Conservation (phyloP, 2,113 vertebrate species). For the Aegotheles bennettii region DNA sequence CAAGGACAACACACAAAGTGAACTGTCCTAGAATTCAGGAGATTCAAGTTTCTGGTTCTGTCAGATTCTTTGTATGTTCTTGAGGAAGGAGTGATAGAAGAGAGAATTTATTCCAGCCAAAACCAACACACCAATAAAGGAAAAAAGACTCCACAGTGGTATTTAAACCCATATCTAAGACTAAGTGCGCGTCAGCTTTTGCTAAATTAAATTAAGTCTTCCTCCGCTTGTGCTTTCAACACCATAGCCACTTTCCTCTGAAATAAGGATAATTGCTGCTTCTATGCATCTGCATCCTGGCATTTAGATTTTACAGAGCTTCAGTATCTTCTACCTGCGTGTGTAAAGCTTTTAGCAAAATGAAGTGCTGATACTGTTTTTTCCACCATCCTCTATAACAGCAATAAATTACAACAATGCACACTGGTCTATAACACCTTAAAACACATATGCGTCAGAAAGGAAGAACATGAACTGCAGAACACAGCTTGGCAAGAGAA, state of each 20-base stretch:
- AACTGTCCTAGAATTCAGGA: background rate
- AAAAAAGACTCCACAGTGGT: background rate
- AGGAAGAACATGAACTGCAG: background rate
- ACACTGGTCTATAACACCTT: background rate
- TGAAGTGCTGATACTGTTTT: background rate
- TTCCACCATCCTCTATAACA: background rate
- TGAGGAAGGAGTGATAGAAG: background rate
- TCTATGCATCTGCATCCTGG: fast-evolving
- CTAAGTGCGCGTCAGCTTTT: background rate
- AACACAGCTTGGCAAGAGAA: background rate
- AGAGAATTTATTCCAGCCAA: no score
- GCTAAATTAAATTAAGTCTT: background rate
- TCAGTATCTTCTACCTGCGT: background rate
- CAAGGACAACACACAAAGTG: background rate
- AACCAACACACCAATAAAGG: background rate
- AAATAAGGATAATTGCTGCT: background rate
- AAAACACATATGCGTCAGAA: background rate
- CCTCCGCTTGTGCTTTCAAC: background rate
- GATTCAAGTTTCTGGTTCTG: background rate
- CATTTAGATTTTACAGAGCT: background rate
- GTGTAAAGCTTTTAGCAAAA: background rate
- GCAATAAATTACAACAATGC: background rate
- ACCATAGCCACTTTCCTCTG: background rate
- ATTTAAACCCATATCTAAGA: background rate
- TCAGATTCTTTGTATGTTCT: background rate